Base-by-base conservation (phyloP, 2,113 vertebrate genomes). In the Dromaius novaehollandiae region DNA sequence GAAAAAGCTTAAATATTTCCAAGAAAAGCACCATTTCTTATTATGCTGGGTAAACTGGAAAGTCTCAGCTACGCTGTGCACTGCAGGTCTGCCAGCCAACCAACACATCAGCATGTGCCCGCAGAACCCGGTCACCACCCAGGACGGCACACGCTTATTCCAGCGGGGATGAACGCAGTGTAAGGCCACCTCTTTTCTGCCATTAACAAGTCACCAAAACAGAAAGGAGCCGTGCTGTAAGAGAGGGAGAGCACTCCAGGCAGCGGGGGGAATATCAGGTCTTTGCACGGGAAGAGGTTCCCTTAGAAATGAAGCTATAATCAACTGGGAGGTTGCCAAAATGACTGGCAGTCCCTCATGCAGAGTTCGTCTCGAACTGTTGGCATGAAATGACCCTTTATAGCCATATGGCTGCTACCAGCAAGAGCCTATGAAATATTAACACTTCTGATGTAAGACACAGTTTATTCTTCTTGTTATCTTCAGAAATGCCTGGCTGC, bases 11-110 rank as follows among this genome's bases (percentile, higher is more conserved):
- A 88, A 85, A 56, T 83, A 51, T 53, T 93, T 87, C 84, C 76
- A 88, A 92, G 82, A 79, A 92, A 82, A 81, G 64, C 64, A 61
- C 30, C 30, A 22, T 55, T 93, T 77, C 83, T 93, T 94, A 81
- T 88, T 66, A 38, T 63, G 50, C 77, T 86, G 86, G 69, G 53
- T 58, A 30, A 76, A 69, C 61, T 81, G 81, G 69, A 61, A 80
- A 70, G 77, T 58, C 61, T 77, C 38, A 44, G 65, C 81, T 92
- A 84, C 77, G 82, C 81, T 7, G 0, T 70, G 80, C 75, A 11
- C 84, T 53, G 73, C 36, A 71, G 60, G 65, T 73, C 81, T 90
- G 93, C 82, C 61, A 90, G 82, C 40, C 68, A 88, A 11, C 50
- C 69, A 91, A 42, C 36, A 30, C 38, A 36, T 4, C 36, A n/a